Conservation (phyloP, 2,797 vertebrate species). For the Synaphobranchus kaupii region DNA sequence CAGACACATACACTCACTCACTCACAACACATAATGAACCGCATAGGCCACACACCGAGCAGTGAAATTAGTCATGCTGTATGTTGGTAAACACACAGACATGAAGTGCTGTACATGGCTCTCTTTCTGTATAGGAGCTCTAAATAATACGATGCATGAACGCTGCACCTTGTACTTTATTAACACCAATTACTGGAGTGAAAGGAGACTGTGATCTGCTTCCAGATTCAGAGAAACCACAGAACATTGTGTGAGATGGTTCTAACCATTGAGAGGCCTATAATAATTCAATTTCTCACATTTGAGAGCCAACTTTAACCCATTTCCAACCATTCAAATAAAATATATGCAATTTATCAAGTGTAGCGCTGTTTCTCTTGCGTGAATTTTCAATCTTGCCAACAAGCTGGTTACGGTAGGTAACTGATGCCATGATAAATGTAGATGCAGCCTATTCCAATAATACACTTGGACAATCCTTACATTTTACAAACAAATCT, state of each 20-base stretch:
- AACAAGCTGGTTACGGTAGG: neutral
- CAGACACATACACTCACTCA: constrained; percentile 38
- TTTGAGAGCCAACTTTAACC: neutral
- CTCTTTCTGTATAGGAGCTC: neutral
- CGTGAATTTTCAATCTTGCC: neutral
- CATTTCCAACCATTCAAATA: neutral
- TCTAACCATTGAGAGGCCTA: neutral
- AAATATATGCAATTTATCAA: neutral
- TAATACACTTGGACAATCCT: too few relatives aligned
- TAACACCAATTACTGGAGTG: neutral
- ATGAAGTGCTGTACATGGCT: neutral
- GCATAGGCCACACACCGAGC: neutral
- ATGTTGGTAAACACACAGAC: neutral
- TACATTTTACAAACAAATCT: too few relatives aligned
- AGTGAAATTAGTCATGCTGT: neutral
- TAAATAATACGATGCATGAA: neutral
- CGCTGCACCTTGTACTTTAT: neutral
- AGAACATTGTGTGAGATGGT: neutral
- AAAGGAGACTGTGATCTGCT: neutral
- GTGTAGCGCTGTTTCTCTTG: neutral
- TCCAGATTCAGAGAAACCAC: neutral
- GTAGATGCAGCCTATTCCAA: too few relatives aligned
- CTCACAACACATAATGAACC: constrained; percentile 25
- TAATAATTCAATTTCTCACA: neutral
- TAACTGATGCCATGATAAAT: too few relatives aligned